Percentiles rank a stretch among this genome's conserved stretches.
Evolutionary conservation across 1,140 invertebrate genomes (phyloP).

Genomic region (Papilio aristodemus): DNA sequence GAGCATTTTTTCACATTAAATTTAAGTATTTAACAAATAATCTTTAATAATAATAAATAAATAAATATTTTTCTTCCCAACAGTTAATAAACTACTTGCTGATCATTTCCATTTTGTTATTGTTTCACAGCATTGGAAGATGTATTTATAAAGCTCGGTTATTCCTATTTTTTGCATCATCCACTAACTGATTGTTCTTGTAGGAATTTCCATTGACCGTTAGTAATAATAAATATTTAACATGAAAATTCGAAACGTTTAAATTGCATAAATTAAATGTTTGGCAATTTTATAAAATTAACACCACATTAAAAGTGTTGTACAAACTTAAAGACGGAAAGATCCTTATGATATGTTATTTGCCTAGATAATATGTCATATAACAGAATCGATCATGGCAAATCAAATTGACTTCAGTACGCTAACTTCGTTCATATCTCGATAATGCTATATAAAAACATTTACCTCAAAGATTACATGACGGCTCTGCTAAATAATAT

Average conservation of each 20-base stretch:
- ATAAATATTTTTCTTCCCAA: too few species aligned
- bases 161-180: conserved; percentile 3
- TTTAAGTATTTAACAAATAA: too few species aligned
- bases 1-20: too few species aligned
- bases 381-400: neutral
- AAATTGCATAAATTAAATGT: neutral
- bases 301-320: neutral
- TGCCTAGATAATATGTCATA: neutral
- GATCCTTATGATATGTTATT: neutral
- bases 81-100: neutral
- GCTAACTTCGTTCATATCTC: neutral
- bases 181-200: neutral
- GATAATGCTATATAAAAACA: conserved; percentile 12
- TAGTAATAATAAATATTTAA: neutral
- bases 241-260: neutral
- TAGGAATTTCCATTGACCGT: neutral
- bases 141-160: neutral
- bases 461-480: neutral
- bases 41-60: too few species aligned
- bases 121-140: neutral
- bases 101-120: neutral
- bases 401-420: neutral
- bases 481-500: conserved; percentile 7
- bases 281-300: neutral
- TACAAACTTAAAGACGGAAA: neutral